These are phyloP conservation scores for Biston stratarius DNA, from an alignment of 2,888 invertebrate genomes.

Conservation along the genomic window DNA sequence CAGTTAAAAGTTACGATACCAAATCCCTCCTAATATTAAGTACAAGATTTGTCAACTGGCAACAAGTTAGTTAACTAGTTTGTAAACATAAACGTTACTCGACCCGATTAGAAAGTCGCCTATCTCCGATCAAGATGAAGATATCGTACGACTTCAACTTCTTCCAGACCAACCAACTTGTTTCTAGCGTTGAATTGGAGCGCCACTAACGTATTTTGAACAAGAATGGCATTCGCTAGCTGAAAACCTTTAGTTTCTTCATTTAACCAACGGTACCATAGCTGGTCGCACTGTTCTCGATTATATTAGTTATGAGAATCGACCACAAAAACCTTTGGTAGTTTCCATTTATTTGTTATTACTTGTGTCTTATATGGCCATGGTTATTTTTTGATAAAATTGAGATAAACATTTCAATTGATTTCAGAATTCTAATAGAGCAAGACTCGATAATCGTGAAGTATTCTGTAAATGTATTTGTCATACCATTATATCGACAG, in stretches of 20 bases:
- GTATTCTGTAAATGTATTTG: not conserved
- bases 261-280: not conserved
- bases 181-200: not conserved
- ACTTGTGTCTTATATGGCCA: constrained; percentile 31
- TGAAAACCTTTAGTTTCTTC: not conserved
- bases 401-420: constrained; percentile 30
- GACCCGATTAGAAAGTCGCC: constrained; percentile 78
- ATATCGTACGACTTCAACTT: constrained; percentile 68
- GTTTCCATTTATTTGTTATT: constrained; percentile 37
- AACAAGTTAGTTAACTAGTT: constrained; percentile 73
- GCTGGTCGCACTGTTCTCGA: constrained; percentile 46
- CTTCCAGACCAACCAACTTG: constrained; percentile 41
- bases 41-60: constrained; percentile 64
- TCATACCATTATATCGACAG: not conserved
- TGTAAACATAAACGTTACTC: constrained; percentile 75
- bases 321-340: constrained; percentile 41
- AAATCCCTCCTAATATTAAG: constrained; percentile 52
- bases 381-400: constrained; percentile 33
- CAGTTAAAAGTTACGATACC: not conserved
- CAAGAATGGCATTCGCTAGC: not conserved
- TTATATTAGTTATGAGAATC: constrained; percentile 51
- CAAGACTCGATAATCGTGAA: not conserved
- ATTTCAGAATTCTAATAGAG: constrained; percentile 4
- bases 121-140: constrained; percentile 76
- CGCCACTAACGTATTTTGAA: not conserved